Evolutionary conservation across 2,888 invertebrate species (phyloP).

Genomic region (Leptogaster cylindrica): DNA sequence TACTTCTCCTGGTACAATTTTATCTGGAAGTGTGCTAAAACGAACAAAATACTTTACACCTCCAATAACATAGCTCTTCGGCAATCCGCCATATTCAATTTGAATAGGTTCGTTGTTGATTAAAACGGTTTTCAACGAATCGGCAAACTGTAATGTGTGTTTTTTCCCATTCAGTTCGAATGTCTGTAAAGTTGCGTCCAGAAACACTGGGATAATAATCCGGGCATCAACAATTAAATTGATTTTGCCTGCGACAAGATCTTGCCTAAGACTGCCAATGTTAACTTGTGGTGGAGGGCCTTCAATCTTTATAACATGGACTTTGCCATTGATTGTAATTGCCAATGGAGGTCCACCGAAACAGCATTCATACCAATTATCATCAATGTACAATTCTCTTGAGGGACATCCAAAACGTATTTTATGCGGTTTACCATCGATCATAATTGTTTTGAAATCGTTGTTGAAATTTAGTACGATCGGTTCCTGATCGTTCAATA

Average conservation of each 20-base stretch:
- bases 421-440: constrained; percentile 76
- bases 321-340: constrained; percentile 78
- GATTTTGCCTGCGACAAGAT: constrained; percentile 84
- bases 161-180: constrained; percentile 75
- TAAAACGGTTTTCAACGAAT: constrained; percentile 76
- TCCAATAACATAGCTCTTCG: constrained; percentile 77
- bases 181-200: constrained; percentile 83
- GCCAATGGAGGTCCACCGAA: constrained; percentile 88
- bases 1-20: constrained; percentile 74
- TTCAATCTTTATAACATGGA: constrained; percentile 80
- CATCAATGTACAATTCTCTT: constrained; percentile 88
- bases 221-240: constrained; percentile 83
- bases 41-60: constrained; percentile 80
- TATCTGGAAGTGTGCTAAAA: constrained; percentile 78
- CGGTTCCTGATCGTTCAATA: constrained; percentile 78
- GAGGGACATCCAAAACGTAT: constrained; percentile 92
- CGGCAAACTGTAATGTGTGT: constrained; percentile 80
- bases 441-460: constrained; percentile 73
- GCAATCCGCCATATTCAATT: constrained; percentile 83
- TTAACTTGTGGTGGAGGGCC: constrained; percentile 94
- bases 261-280: constrained; percentile 81
- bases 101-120: constrained; percentile 80
- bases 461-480: constrained; percentile 71
- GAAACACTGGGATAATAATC: constrained; percentile 78
- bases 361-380: constrained; percentile 87